These are phyloP conservation scores for Pholis gunnellus DNA, from an alignment of 2,113 vertebrate genomes.

Conservation along the genomic window DNA sequence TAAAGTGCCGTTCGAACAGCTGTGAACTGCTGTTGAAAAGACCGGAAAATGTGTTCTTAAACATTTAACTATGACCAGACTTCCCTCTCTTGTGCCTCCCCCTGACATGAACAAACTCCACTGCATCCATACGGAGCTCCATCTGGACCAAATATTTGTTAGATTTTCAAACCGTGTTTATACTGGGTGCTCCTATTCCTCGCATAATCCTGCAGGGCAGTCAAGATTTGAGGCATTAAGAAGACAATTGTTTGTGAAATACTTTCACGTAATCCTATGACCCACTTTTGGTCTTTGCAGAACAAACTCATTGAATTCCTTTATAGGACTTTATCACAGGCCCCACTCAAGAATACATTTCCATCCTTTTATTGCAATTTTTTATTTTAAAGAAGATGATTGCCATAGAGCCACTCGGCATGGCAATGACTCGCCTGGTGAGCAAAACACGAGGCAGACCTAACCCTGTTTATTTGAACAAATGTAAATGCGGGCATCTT, in stretches of 20 bases:
- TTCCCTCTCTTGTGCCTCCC: neutral
- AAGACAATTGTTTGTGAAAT: conserved; percentile 67
- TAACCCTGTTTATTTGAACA: conserved; percentile 48
- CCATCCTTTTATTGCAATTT: conserved; percentile 61
- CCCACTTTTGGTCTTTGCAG: conserved; percentile 66
- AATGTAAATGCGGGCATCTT: conserved; percentile 48
- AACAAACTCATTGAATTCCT: conserved; percentile 52
- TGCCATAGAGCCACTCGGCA: conserved; percentile 39
- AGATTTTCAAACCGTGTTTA: conserved; percentile 18
- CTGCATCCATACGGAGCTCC: neutral
- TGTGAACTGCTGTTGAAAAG: conserved; percentile 19
- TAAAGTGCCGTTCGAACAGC: conserved; percentile 35
- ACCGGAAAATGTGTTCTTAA: neutral
- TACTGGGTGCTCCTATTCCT: conserved; percentile 24
- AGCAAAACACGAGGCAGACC: conserved; percentile 33
- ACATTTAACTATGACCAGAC: conserved; percentile 5
- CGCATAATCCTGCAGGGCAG: conserved; percentile 50
- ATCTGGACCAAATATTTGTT: conserved; percentile 32
- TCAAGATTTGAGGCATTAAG: conserved; percentile 58
- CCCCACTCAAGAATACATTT: conserved; percentile 59
- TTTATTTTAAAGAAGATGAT: conserved; percentile 10
- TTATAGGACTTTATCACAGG: conserved; percentile 48
- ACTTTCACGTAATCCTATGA: conserved; percentile 71
- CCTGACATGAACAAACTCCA: neutral
- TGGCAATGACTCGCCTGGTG: conserved; percentile 42